phyloP scores from a whole-genome alignment of 1,140 invertebrate genomes.

The Bombus huntii region DNA sequence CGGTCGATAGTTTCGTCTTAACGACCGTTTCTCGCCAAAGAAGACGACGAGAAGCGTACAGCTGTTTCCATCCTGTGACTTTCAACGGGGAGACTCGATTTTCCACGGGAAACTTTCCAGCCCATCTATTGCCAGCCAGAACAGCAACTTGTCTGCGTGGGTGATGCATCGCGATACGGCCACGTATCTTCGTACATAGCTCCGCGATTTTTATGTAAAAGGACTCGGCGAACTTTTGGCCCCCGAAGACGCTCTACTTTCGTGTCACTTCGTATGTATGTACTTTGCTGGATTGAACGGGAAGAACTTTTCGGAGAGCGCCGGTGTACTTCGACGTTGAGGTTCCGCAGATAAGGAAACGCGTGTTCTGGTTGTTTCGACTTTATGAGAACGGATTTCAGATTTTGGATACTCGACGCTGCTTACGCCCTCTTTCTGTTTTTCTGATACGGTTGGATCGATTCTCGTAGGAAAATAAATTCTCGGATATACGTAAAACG shows the following conservation, averaged over 20 bases:
- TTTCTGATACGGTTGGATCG: too few species aligned
- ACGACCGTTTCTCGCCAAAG: neutral
- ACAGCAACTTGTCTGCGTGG: neutral
- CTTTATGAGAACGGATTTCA: neutral
- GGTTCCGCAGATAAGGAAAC: neutral
- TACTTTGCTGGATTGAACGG: neutral
- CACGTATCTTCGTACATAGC: neutral
- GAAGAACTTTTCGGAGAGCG: neutral
- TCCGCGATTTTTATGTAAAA: slow-evolving; percentile 9
- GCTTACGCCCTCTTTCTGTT: neutral
- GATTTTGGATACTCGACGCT: neutral
- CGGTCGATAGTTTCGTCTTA: neutral
- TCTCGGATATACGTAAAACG: too few species aligned
- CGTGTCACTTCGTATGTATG: neutral
- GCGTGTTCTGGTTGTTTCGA: neutral
- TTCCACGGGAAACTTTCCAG: neutral
- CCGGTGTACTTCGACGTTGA: neutral
- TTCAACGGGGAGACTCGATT: neutral
- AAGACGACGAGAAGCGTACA: neutral
- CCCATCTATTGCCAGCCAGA: neutral
- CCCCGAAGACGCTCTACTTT: neutral
- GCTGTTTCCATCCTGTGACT: slow-evolving; percentile 1
- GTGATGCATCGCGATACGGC: slow-evolving; percentile 25
- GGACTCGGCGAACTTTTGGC: neutral
- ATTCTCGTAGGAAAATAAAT: too few species aligned